Conservation (phyloP, 2,797 vertebrate genomes). For the Champsocephalus gunnari region DNA sequence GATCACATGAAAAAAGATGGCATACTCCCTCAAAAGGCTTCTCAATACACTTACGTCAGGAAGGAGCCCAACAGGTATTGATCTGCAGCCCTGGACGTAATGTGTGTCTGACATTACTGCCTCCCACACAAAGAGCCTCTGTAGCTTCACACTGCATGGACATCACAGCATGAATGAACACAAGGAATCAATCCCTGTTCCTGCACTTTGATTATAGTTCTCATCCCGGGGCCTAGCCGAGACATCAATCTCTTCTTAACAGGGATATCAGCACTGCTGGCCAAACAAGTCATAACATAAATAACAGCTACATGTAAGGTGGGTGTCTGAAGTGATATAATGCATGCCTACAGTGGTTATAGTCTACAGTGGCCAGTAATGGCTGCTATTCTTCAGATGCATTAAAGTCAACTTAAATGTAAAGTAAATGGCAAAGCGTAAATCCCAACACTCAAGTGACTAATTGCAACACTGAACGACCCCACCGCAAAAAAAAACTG, state of each 20-base stretch:
- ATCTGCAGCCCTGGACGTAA: constrained; percentile 44
- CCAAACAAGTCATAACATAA: constrained; percentile 44
- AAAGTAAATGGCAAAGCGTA: constrained; percentile 37
- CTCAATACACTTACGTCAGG: constrained; percentile 21
- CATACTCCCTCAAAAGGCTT: constrained; percentile 43
- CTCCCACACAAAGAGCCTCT: constrained; percentile 43
- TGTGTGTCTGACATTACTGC: constrained; percentile 34
- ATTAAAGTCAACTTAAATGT: constrained; percentile 29
- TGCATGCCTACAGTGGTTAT: background rate
- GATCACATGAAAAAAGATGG: constrained; percentile 36
- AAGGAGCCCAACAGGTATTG: constrained; percentile 54
- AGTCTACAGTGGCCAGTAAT: constrained; percentile 37
- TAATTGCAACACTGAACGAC: constrained; percentile 19
- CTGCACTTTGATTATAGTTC: constrained; percentile 57
- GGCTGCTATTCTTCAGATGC: constrained; percentile 17
- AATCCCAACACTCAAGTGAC: constrained; percentile 35
- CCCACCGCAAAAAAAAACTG: constrained; percentile 26
- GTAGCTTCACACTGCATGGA: constrained; percentile 36
- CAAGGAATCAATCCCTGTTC: constrained; percentile 54
- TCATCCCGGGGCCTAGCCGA: constrained; percentile 33
- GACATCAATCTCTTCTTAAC: constrained; percentile 52
- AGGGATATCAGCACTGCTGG: constrained; percentile 32
- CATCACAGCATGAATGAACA: constrained; percentile 52
- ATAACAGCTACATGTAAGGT: constrained; percentile 29
- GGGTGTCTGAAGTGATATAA: constrained; percentile 20